Conservation (phyloP, 2,888 invertebrate genomes). For the Thera obeliscata region DNA sequence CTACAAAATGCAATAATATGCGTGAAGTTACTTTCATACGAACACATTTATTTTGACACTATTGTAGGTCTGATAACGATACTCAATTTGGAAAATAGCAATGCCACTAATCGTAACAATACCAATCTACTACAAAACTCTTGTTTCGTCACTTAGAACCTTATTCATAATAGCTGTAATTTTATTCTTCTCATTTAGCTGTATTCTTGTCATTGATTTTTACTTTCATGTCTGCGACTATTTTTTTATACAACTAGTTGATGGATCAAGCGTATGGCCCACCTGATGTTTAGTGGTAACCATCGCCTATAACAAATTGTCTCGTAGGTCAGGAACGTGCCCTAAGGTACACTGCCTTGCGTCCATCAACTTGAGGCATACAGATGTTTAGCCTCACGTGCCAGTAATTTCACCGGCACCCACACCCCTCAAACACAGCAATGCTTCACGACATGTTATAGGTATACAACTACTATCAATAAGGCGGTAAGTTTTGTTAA, state of each 20-base stretch:
- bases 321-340: no score
- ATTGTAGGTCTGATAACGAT: constrained; percentile 25
- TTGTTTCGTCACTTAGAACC: background rate
- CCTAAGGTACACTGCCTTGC: no score
- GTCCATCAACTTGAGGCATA: no score
- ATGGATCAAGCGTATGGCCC: no score
- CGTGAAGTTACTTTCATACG: constrained; percentile 43
- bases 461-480: background rate
- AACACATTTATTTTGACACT: constrained; percentile 54
- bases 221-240: background rate
- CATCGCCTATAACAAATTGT: no score
- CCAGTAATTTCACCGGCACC: no score
- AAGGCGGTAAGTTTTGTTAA: constrained; percentile 3
- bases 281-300: no score
- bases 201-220: background rate
- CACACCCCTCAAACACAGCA: no score
- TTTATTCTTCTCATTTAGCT: background rate
- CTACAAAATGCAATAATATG: constrained; percentile 46
- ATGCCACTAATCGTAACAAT: background rate
- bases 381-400: no score
- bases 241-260: no score
- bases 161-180: background rate
- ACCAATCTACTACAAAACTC: background rate
- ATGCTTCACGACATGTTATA: no score
- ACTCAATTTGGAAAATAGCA: background rate